Evolutionary conservation across 92 coral and sea anemone genomes (phyloP).

Genomic region (Montipora capitata): DNA sequence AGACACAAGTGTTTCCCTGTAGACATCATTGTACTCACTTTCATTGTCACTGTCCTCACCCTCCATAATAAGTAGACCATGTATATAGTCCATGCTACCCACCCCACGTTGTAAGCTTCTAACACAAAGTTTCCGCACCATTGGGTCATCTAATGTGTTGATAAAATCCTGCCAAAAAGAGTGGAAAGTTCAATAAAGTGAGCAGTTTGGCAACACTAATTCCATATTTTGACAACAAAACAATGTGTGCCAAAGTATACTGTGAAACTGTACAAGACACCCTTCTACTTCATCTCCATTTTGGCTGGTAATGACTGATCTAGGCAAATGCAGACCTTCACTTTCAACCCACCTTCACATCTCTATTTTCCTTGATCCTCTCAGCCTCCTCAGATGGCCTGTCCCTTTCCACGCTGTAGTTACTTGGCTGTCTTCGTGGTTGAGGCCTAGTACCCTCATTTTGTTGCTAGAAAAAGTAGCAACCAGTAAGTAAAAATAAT

Average conservation of each 20-base stretch:
- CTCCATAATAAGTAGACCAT: constrained; percentile 3
- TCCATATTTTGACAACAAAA: too few relatives aligned
- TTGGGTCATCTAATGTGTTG: neutral
- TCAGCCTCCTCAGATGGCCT: constrained; percentile 9
- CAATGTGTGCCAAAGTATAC: too few relatives aligned
- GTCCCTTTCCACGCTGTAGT: neutral
- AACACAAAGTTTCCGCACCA: neutral
- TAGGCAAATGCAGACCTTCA: neutral
- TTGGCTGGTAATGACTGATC: too few relatives aligned
- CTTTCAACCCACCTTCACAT: constrained; percentile 10
- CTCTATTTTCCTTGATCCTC: neutral
- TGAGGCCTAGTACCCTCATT: neutral
- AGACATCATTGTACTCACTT: neutral
- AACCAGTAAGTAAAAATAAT: neutral
- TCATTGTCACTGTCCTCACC: neutral
- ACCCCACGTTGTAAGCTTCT: neutral
- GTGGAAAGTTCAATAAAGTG: neutral
- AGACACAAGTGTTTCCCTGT: too few relatives aligned
- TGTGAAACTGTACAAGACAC: too few relatives aligned
- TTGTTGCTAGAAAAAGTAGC: neutral
- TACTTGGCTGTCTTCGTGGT: neutral
- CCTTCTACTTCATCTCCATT: too few relatives aligned
- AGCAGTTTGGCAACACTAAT: neutral
- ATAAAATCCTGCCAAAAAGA: neutral
- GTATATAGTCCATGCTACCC: constrained; percentile 14